Base-by-base conservation (phyloP, 2,888 invertebrate species). In the Drosophila atripex region DNA sequence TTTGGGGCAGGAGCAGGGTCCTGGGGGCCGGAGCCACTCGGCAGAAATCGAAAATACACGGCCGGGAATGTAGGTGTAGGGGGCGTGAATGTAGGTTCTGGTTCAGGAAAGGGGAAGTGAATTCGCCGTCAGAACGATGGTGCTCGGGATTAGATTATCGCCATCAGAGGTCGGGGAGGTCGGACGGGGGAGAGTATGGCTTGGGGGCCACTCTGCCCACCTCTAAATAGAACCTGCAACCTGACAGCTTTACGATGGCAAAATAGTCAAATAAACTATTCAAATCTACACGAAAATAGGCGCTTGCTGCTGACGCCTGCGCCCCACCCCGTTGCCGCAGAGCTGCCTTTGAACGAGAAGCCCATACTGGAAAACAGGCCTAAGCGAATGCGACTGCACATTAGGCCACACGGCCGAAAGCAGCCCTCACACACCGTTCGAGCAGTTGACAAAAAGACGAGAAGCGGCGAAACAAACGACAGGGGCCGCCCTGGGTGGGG, bases 341-440 rank as follows among this genome's bases (percentile, higher is more conserved):
- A 59, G 52, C 43, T 45, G 65, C 66, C 71, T 68, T 72, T 76
- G 72, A 61, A 66, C 50, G 46, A 41, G 8, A 52, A 53, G 41
- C 54, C 56, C 52, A 51, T 46, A 32, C 41, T 39, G 16, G 39
- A 66, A 72, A 77, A 71, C 76, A 86, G 86, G 82, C 86, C 82
- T 86, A 83, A 71, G 70, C 82, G 82, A 83, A 83, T 83, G 80
- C 86, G 82, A 83, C 86, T 83, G 80, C 86, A 80, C 80, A 74
- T 73, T 76, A 76, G 84, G 84, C 35, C 35, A 35, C 35, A 35
- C 35, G 35, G 35, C 82, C 77, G 70, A 71, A 76, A 72, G 80
- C 86, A 76, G 57, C 80, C 78, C 73, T 71, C 73, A 80, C 71
- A 73, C 50, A 53, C 60, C 53, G 53, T 66, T 57, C 80, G 77